phyloP scores from a whole-genome alignment of 2,113 vertebrate genomes.

The Anthoscopus minutus region DNA sequence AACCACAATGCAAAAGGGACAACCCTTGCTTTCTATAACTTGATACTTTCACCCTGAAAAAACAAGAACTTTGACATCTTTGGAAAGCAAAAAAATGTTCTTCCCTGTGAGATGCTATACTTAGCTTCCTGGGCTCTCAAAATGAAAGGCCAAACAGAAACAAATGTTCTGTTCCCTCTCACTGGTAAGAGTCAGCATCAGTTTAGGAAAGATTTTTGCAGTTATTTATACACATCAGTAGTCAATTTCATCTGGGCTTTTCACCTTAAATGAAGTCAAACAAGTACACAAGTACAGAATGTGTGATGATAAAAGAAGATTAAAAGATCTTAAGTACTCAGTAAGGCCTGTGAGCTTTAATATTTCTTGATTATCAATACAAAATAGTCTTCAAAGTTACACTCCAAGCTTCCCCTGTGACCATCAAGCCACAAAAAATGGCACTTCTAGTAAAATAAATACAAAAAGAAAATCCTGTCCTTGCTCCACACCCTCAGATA shows the following conservation, averaged over 20 bases:
- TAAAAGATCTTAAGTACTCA: neutral
- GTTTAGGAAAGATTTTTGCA: neutral
- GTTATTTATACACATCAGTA: neutral
- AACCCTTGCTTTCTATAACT: neutral
- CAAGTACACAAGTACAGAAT: neutral
- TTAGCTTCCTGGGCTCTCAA: neutral
- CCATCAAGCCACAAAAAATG: neutral
- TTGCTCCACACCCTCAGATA: too few species aligned
- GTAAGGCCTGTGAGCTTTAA: neutral
- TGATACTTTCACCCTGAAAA: neutral
- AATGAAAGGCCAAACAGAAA: neutral
- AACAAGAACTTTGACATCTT: neutral
- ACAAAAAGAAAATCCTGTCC: neutral
- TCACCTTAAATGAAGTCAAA: neutral
- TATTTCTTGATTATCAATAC: neutral
- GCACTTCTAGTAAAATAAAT: neutral
- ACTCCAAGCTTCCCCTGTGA: neutral
- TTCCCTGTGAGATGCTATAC: neutral
- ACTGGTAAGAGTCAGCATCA: neutral
- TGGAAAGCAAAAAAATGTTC: neutral
- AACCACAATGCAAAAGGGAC: neutral
- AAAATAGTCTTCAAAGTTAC: neutral
- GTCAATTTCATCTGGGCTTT: neutral
- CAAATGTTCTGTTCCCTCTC: neutral
- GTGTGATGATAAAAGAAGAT: neutral